These are phyloP conservation scores for Zosterops borbonicus DNA, from an alignment of 2,113 vertebrate species.

Conservation along the genomic window DNA sequence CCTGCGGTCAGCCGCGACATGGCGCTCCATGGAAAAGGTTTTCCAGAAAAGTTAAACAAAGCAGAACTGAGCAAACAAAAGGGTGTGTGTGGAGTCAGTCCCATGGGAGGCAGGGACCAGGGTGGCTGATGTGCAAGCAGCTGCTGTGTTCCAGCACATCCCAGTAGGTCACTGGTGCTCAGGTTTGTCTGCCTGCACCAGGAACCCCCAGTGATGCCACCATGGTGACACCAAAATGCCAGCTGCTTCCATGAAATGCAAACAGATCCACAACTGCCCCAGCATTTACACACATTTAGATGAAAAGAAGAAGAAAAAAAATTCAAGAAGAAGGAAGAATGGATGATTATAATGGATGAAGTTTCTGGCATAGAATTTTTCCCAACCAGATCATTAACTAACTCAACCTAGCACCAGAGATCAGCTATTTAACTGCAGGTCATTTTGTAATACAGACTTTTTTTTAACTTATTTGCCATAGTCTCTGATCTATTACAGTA, in stretches of 20 bases:
- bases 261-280: background rate
- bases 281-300: background rate
- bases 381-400: background rate
- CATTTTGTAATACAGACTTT: background rate
- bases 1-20: rapidly evolving
- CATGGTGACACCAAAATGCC: background rate
- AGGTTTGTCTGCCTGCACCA: rapidly evolving
- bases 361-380: background rate
- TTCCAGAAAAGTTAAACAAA: slow-evolving; percentile 2
- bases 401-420: background rate
- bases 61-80: slow-evolving; percentile 22
- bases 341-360: background rate
- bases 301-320: background rate
- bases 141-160: background rate
- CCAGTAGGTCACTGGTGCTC: rapidly evolving
- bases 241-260: background rate
- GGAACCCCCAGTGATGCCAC: background rate
- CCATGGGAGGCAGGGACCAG: background rate
- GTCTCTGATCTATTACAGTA: background rate
- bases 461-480: background rate
- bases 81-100: background rate
- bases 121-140: background rate
- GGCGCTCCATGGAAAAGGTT: background rate
- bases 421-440: background rate
- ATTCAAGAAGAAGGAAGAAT: background rate